Base-by-base conservation (phyloP, 2,113 vertebrate genomes). In the Enhydra lutris region DNA sequence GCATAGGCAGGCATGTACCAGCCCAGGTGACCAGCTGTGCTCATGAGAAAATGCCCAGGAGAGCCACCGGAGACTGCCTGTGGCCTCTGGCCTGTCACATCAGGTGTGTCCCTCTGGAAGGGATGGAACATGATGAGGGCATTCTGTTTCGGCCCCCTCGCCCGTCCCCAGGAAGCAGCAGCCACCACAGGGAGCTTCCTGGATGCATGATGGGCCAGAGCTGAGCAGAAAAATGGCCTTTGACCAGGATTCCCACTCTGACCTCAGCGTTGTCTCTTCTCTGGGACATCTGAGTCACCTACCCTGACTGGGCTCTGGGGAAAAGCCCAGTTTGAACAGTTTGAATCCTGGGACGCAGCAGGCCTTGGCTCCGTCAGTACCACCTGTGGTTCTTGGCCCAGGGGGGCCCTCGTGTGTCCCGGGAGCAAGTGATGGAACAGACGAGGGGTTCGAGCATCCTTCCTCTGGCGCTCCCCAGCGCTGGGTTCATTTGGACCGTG, bases 361-460 rank as follows among this genome's bases (percentile, higher is more conserved):
- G 20, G 23, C 65, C 57, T 82, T 47, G 2, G 39, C 6, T 4
- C 50, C 7, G 0, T 50, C 39, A 2, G 23, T 23, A 39, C n/a
- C 2, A 0, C 14, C 29, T n/a, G 17, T 79, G 55, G n/a, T 42
- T 2, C 34, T 7, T 31, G 45, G 24, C 78, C 17, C 45, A 31
- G 55, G 26, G 1, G 7, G 42, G 2, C 74, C 74, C 42, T 78
- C 2, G 2, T 45, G 42, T 4, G 26, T 45, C 42, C 74, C 2
- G 1, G 14, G 67, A 36, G 67, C 67, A 36, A 9, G 34, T 69
- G 18, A 18, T 15, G n/a, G 31, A 9, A 8, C 1, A 2, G 52
- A 1, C 0, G 1, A 7, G 24, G 57, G 10, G 24, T 2, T 1
- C 5, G 4, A 34, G 7, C 14, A 1, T 17, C 80, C 80, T 36